Conservation (phyloP, 2,797 vertebrate genomes). For the Bucorvus abyssinicus region DNA sequence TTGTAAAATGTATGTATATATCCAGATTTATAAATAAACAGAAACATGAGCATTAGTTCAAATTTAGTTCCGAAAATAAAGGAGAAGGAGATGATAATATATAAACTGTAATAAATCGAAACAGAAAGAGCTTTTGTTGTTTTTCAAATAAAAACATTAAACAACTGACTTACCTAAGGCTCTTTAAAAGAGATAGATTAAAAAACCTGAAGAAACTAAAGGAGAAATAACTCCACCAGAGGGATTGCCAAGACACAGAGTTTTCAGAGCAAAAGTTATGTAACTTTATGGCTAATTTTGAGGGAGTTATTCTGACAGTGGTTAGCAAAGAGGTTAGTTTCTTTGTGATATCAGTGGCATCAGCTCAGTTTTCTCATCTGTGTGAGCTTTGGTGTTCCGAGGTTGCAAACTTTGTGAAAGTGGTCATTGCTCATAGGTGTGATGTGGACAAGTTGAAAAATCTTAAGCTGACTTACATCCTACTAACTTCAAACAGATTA, state of each 20-base stretch:
- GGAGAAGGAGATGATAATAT: not conserved
- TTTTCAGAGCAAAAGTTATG: not conserved
- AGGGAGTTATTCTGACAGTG: not conserved
- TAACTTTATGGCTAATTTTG: not conserved
- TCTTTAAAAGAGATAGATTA: not conserved
- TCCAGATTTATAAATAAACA: not conserved
- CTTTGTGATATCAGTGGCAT: not conserved
- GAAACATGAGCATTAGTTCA: not conserved
- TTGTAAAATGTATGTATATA: not conserved
- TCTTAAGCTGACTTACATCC: not conserved
- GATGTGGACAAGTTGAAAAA: not conserved
- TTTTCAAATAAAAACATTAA: not conserved
- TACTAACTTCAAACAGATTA: not conserved
- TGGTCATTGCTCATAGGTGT: not conserved
- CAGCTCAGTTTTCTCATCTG: not conserved
- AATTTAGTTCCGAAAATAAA: not conserved
- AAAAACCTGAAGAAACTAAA: not conserved
- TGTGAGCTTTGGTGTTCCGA: not conserved
- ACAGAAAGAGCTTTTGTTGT: not conserved
- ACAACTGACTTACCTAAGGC: not conserved
- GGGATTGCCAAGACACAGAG: not conserved
- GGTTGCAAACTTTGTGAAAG: not conserved
- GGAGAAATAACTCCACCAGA: not conserved
- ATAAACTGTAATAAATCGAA: not conserved
- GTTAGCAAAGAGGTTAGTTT: not conserved